A percentile compares a stretch with the other conserved stretches of the same genome.
Evolutionary conservation across 1,140 invertebrate genomes (phyloP).

Genomic region (Apis dorsata): DNA sequence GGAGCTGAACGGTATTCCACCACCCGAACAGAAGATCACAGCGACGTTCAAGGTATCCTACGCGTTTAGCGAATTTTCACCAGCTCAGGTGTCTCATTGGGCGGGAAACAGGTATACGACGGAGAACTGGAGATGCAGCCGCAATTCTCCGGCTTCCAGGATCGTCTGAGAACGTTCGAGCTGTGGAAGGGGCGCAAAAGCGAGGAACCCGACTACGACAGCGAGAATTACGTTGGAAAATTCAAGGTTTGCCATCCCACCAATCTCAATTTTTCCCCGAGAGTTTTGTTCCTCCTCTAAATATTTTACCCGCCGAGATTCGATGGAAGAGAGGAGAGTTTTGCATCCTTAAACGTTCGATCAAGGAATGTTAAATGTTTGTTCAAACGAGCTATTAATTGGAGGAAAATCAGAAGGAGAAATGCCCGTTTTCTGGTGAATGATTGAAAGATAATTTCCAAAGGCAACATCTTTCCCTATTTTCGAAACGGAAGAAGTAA

Average conservation of each 20-base stretch:
- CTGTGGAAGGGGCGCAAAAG: constrained; percentile 87
- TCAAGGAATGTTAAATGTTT: neutral
- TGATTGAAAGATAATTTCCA: constrained; percentile 16
- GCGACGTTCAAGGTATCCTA: constrained; percentile 73
- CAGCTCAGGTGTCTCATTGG: constrained; percentile 48
- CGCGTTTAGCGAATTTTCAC: constrained; percentile 47
- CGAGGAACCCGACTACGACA: constrained; percentile 82
- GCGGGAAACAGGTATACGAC: constrained; percentile 84
- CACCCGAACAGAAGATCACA: constrained; percentile 52
- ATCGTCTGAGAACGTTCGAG: constrained; percentile 88
- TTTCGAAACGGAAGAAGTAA: neutral
- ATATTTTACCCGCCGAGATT: too few species aligned
- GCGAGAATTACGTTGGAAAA: constrained; percentile 84
- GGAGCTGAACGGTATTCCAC: constrained; percentile 49
- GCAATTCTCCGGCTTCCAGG: constrained; percentile 88
- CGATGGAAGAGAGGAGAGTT: too few species aligned
- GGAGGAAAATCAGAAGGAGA: neutral
- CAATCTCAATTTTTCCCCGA: neutral
- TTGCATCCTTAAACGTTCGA: too few species aligned
- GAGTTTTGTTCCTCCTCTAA: too few species aligned
- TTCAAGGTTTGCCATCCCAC: constrained; percentile 81
- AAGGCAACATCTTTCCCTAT: neutral
- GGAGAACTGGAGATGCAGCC: constrained; percentile 88
- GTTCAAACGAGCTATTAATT: neutral
- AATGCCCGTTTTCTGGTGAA: neutral